phyloP scores from a whole-genome alignment of 2,797 vertebrate species.

The Hybognathus amarus region DNA sequence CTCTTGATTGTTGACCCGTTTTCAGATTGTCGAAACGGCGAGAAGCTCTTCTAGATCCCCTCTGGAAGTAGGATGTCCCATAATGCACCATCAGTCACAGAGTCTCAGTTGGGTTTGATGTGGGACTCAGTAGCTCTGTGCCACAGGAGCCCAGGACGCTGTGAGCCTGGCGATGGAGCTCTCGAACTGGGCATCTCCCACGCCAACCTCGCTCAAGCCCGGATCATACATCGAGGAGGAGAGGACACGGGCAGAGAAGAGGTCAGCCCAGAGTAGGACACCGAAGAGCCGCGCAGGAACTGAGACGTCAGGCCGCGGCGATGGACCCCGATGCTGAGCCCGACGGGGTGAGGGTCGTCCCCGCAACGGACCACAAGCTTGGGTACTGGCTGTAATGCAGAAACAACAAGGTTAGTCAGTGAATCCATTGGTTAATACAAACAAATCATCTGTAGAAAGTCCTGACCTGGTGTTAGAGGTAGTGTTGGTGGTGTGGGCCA shows the following conservation, averaged over 20 bases:
- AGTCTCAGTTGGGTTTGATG: neutral
- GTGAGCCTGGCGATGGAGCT: conserved; percentile 82
- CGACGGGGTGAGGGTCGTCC: conserved; percentile 77
- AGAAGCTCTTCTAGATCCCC: neutral
- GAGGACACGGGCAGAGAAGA: conserved; percentile 81
- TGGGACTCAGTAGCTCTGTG: conserved; percentile 80
- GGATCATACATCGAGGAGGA: conserved; percentile 81
- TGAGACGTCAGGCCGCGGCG: conserved; percentile 78
- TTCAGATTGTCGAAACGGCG: conserved; percentile 16
- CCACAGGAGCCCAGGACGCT: conserved; percentile 82
- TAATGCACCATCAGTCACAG: neutral
- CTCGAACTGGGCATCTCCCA: conserved; percentile 81
- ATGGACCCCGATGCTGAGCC: conserved; percentile 77
- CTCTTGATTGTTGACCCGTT: conserved; percentile 18
- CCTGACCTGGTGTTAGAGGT: conserved; percentile 78
- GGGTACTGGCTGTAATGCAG: conserved; percentile 78
- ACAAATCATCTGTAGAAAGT: neutral
- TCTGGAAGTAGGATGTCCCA: neutral
- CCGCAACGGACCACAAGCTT: conserved; percentile 82
- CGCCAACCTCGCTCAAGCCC: conserved; percentile 74
- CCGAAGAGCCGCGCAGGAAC: conserved; percentile 80
- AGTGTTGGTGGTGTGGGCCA: conserved; percentile 80
- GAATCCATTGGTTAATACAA: neutral
- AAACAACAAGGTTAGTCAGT: neutral
- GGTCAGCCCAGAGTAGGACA: conserved; percentile 79